Evolutionary conservation across 2,888 invertebrate genomes (phyloP).

Genomic region (Drosophila lutescens): DNA sequence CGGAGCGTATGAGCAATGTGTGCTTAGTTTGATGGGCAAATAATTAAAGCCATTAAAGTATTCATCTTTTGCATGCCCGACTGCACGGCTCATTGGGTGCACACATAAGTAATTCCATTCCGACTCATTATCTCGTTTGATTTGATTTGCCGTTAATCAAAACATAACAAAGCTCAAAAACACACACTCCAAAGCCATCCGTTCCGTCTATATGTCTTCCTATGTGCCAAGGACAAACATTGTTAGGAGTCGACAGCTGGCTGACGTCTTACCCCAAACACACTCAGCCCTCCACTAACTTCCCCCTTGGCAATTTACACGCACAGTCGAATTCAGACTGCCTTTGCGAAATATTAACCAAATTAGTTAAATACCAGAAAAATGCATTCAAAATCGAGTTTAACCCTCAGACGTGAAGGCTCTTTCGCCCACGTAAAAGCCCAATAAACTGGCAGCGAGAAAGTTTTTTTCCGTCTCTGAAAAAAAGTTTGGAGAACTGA

Average conservation of each 20-base stretch:
- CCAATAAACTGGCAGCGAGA: constrained; percentile 68
- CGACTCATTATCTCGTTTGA: constrained; percentile 37
- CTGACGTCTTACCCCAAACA: background rate
- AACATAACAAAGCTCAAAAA: constrained; percentile 33
- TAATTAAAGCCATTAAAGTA: constrained; percentile 24
- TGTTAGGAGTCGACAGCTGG: constrained; percentile 17
- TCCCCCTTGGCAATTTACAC: constrained; percentile 30
- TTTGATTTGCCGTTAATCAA: constrained; percentile 44
- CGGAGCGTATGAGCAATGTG: constrained; percentile 9
- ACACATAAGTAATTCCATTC: constrained; percentile 38
- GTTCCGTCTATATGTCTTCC: background rate
- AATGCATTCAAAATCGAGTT: constrained; percentile 65
- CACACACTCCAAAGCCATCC: constrained; percentile 17
- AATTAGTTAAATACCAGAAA: constrained; percentile 67
- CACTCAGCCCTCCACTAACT: background rate
- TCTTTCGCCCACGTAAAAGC: constrained; percentile 62
- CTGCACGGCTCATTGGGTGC: constrained; percentile 35
- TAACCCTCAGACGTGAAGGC: constrained; percentile 16
- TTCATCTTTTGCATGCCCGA: constrained; percentile 10
- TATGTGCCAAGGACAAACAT: constrained; percentile 20
- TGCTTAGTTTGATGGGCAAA: background rate
- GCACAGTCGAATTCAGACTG: constrained; percentile 24
- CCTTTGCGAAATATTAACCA: constrained; percentile 67
- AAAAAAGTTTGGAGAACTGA: constrained; percentile 44
- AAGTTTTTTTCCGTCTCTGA: constrained; percentile 55